Evolutionary conservation across 2,113 vertebrate species (phyloP), one percentile per base, ranked within the genome.

Genomic region (Stegostoma tigrinum): DNA sequence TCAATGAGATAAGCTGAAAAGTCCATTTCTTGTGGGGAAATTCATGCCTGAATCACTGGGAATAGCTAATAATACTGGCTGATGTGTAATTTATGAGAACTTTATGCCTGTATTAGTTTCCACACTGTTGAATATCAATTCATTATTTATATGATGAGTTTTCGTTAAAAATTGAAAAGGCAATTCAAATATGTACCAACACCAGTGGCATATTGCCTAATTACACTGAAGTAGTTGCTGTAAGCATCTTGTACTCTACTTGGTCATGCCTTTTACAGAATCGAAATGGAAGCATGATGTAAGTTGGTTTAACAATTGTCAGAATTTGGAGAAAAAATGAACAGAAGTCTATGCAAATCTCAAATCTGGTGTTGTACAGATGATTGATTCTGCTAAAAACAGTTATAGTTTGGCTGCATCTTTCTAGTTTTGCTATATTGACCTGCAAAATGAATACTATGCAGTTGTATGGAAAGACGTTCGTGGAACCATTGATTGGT

Each of bases 121-220:
- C 64, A n/a, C 55, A 66, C 55, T 91, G 52, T n/a, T 91, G 55
- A n/a, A n/a, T 30, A 66, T 1, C 90, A 93, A 93, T 67, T 23
- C 34, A 93, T 67, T 93, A 93, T 64, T 93, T 93, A 66, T 67
- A 67, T 93, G 67, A 66, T 93, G 55, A 93, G 14, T 34, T 64
- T 93, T 93, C n/a, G 64, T 93, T 67, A 93, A 93, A 67, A 19
- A 93, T 93, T 93, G 90, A 93, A 66, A 93, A 8, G 64, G 61
- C 34, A 66, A 93, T 93, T 87, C 52, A 52, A 27, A 24, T 23
- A n/a, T 93, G 34, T 38, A 93, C 90, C 42, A 23, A 66, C 42
- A 93, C n/a, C 61, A 66, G n/a, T 93, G 55, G 61, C 55, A 38
- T 93, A 66, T 14, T 67, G 34, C 34, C 61, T 93, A 66, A 64